phyloP scores from a whole-genome alignment of 2,113 vertebrate species.

The Ascaphus truei region DNA sequence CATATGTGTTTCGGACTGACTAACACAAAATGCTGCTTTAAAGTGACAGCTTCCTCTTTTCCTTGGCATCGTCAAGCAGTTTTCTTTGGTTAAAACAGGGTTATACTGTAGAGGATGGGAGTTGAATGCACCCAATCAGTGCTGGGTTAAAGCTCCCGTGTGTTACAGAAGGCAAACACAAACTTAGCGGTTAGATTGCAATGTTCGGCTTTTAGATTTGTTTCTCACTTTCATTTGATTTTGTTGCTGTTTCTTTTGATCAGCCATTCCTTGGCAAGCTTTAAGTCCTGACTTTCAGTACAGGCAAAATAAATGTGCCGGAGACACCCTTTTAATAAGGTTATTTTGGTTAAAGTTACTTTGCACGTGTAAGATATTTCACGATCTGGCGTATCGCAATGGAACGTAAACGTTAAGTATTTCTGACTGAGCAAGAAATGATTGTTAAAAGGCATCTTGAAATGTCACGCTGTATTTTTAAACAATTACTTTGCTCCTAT shows the following conservation, averaged over 20 bases:
- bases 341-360: slow-evolving; percentile 27
- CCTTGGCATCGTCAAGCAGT: background rate
- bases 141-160: slow-evolving; percentile 13
- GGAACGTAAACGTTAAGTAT: background rate
- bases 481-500: too few species aligned
- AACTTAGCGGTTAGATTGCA: slow-evolving; percentile 32
- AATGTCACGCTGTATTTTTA: too few species aligned
- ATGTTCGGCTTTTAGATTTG: slow-evolving; percentile 27
- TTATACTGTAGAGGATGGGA: background rate
- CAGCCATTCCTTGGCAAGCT: slow-evolving; percentile 28
- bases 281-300: slow-evolving; percentile 14
- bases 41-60: too few species aligned
- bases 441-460: too few species aligned
- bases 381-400: slow-evolving; percentile 10
- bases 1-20: too few species aligned
- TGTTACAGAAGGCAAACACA: slow-evolving; percentile 23
- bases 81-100: background rate
- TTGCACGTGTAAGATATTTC: slow-evolving; percentile 15
- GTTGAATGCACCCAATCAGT: background rate
- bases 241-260: slow-evolving; percentile 26
- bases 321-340: slow-evolving; percentile 36
- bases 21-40: too few species aligned
- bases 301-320: slow-evolving; percentile 29
- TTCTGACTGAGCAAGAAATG: too few species aligned
- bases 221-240: slow-evolving; percentile 33